Evolutionary conservation across 2,113 vertebrate species (phyloP), one percentile per base, ranked within the genome.

Genomic region (Camelus bactrianus): DNA sequence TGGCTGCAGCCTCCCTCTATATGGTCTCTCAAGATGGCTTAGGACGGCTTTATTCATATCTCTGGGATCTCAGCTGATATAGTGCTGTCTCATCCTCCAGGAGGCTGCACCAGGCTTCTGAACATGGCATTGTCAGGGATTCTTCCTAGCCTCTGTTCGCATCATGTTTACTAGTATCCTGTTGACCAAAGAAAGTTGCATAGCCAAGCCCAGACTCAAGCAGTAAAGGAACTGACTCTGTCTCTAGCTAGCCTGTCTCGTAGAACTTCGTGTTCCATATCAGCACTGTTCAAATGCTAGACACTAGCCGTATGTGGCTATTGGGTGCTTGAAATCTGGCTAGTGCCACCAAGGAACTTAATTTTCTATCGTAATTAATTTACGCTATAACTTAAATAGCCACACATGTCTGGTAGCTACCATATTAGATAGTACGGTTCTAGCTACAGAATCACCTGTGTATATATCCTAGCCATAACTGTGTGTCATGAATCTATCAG

Each of bases 311-410:
- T 46, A 15, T 15, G 56, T 30, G n/a, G 54, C 56, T 64, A 16
- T 5, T 58, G 20, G 75, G 46, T 32, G 26, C 8, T 14, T 88
- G 22, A 56, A 70, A 9, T 80, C 22, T 24, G 72, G 16, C 16
- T 73, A 1, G 26, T 58, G 2, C 38, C 80, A 20, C 11, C 26
- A 26, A 54, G 54, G 22, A 62, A 32, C 8, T 93, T 60, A 67
- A 28, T 86, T 89, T 91, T 77, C 38, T 5, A 64, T 60, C 76
- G 58, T 77, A 93, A 64, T 62, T 48, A 35, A 76, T 94, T 88
- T 84, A 58, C 67, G 8, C n/a, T 50, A 88, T 38, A 93, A 54
- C 30, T 16, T 50, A 76, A 77, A 54, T 60, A 84, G 48, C 9
- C 42, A 24, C 6, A 4, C 9, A 17, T 73, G 22, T 17, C 48